A percentile compares a stretch with the other conserved stretches of the same genome.
These are phyloP conservation scores for Cerastoderma edule DNA, from an alignment of 2,888 invertebrate species.

Conservation along the genomic window DNA sequence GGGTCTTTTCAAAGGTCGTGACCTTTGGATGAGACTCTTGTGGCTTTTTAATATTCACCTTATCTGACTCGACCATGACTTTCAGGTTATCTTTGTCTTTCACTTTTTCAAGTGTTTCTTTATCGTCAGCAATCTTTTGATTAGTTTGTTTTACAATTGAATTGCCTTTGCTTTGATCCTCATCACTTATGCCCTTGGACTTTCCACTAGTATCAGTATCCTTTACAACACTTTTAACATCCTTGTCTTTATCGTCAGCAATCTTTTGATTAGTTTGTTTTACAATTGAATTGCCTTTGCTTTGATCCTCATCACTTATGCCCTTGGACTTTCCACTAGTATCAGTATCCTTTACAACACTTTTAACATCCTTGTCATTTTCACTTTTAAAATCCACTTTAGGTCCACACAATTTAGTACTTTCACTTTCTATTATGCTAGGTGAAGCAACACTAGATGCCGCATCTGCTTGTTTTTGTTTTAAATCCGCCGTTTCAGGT, in stretches of 20 bases:
- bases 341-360: no score
- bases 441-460: no score
- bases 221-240: no score
- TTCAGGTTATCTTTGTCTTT: not conserved
- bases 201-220: no score
- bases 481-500: not conserved
- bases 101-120: not conserved
- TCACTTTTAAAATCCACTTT: no score
- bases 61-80: not conserved
- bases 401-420: no score
- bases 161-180: not conserved
- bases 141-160: not conserved
- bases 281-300: not conserved
- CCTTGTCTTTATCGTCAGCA: slow-evolving; percentile 17
- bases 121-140: slow-evolving; percentile 3
- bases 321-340: no score
- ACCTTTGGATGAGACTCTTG: not conserved
- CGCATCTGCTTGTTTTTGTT: no score
- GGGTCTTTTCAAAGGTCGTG: not conserved
- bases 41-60: slow-evolving; percentile 1
- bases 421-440: no score
- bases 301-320: slow-evolving; percentile 1
- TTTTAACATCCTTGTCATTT: no score
- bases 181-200: no score
- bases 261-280: not conserved